Conservation (phyloP, 2,888 invertebrate genomes). For the Drosophila peninsularis region DNA sequence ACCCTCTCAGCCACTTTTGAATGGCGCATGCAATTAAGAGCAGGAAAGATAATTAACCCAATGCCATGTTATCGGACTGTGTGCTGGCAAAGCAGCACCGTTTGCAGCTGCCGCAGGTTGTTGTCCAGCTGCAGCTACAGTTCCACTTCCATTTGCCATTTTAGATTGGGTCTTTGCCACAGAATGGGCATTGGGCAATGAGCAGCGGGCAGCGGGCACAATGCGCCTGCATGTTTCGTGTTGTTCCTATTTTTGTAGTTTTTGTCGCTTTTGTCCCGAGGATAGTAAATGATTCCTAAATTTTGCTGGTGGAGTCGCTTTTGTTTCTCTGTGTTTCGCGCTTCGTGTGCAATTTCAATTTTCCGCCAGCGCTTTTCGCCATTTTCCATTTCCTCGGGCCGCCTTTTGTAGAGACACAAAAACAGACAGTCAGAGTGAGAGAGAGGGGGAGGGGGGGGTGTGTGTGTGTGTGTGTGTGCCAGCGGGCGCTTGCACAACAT, state of each 20-base stretch:
- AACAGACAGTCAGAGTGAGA: background rate
- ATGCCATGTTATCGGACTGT: conserved; percentile 27
- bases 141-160: conserved; percentile 1
- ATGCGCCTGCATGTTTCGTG: conserved; percentile 48
- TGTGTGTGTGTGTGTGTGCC: conserved; percentile 6
- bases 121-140: conserved; percentile 23
- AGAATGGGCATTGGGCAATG: conserved; percentile 27
- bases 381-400: conserved; percentile 48
- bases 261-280: conserved; percentile 31
- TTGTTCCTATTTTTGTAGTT: conserved; percentile 22
- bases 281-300: conserved; percentile 56
- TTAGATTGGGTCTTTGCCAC: conserved; percentile 49
- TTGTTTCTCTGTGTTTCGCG: conserved; percentile 52
- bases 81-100: conserved; percentile 2
- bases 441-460: background rate
- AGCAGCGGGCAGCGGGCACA: conserved; percentile 27
- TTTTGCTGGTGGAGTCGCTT: conserved; percentile 45
- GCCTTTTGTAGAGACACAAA: conserved; percentile 38
- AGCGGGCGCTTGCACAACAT: conserved; percentile 52
- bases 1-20: background rate
- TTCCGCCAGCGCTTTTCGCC: conserved; percentile 75
- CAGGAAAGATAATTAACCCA: conserved; percentile 44
- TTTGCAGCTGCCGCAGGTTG: conserved; percentile 41
- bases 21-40: conserved; percentile 14
- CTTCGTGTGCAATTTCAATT: conserved; percentile 71